phyloP scores from a whole-genome alignment of 2,888 invertebrate genomes.

The Frankliniella fusca region DNA sequence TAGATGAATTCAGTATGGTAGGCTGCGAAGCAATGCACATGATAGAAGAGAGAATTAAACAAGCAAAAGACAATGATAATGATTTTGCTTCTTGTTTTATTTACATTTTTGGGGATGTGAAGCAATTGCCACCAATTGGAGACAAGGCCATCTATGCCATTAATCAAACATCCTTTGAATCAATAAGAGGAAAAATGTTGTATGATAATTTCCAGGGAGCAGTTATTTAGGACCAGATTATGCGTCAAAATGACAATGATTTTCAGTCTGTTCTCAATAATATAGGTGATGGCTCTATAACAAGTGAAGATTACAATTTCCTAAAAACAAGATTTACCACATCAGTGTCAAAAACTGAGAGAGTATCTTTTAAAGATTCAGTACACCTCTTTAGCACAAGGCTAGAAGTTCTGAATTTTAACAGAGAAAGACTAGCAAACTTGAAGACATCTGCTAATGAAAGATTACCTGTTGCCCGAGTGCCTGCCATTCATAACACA shows the following conservation, averaged over 20 bases:
- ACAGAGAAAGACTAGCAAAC: neutral
- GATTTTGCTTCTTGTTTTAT: neutral
- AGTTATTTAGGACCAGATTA: neutral
- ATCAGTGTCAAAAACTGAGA: neutral
- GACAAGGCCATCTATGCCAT: neutral
- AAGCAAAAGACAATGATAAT: neutral
- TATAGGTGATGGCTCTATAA: neutral
- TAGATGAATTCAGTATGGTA: constrained; percentile 4
- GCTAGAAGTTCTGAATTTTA: neutral
- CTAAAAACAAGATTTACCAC: neutral
- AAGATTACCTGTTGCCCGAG: neutral
- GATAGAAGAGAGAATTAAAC: neutral
- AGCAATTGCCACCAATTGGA: neutral
- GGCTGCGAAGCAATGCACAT: neutral
- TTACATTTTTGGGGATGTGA: neutral
- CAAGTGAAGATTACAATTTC: neutral
- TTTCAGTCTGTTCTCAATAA: neutral
- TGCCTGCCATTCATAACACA: neutral
- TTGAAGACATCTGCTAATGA: neutral
- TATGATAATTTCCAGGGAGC: neutral
- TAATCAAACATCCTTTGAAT: neutral
- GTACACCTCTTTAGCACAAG: neutral
- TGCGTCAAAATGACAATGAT: neutral
- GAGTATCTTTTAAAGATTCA: neutral
- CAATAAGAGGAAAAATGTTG: neutral